These are phyloP conservation scores for Corapipo altera DNA, from an alignment of 2,113 vertebrate genomes.

Conservation along the genomic window DNA sequence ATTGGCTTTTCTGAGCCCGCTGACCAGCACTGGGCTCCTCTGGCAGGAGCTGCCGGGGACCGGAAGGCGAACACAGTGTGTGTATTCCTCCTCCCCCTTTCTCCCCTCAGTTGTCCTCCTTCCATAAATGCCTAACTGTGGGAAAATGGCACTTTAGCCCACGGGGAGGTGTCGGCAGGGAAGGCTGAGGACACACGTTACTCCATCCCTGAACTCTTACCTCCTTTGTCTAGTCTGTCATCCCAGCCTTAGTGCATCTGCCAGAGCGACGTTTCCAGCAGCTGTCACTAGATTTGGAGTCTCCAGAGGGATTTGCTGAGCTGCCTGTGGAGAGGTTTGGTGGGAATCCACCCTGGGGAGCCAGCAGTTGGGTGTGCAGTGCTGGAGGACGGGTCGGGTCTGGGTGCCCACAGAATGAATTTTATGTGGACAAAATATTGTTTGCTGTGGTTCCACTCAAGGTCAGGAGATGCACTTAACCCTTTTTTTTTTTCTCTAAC, in stretches of 20 bases:
- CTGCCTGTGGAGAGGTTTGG: background rate
- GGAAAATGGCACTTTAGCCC: background rate
- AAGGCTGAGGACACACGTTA: background rate
- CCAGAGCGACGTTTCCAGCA: background rate
- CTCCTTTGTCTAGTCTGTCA: background rate
- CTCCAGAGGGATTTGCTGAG: background rate
- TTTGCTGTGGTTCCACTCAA: background rate
- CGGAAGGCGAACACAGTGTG: background rate
- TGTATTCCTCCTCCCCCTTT: background rate
- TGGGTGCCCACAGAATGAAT: background rate
- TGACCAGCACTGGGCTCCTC: background rate
- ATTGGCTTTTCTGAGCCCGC: background rate
- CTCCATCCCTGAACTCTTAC: background rate
- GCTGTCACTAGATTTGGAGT: background rate
- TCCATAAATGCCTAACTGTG: background rate
- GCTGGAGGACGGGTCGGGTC: background rate
- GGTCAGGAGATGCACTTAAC: background rate
- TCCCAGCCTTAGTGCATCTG: background rate
- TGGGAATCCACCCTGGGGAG: background rate
- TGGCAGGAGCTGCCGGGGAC: background rate
- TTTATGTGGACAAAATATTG: background rate
- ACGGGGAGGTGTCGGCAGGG: background rate
- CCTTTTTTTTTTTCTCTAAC: rapidly evolving
- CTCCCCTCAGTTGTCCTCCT: background rate
- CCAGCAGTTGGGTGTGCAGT: background rate